These are phyloP conservation scores for Lottia scabra DNA, from an alignment of 2,888 invertebrate genomes.

Conservation along the genomic window DNA sequence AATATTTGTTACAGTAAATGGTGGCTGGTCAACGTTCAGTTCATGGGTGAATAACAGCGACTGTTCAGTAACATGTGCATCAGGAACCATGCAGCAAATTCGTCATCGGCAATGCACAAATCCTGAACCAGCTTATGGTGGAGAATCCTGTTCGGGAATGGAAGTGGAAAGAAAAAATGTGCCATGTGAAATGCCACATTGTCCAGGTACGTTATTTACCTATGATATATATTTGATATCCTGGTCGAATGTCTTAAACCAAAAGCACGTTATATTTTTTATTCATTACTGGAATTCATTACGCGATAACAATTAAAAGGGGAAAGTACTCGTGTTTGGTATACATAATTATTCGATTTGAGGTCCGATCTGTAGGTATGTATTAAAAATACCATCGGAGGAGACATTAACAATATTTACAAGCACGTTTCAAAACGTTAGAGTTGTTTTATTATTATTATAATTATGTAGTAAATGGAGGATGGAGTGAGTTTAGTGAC, in stretches of 20 bases:
- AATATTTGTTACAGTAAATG: constrained; percentile 7
- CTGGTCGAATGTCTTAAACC: too few species aligned
- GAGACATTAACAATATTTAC: too few species aligned
- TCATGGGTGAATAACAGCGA: not conserved
- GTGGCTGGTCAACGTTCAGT: not conserved
- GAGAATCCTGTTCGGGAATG: not conserved
- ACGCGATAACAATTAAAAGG: too few species aligned
- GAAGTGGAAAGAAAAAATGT: not conserved
- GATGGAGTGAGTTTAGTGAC: constrained; percentile 17
- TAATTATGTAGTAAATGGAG: constrained; percentile 24
- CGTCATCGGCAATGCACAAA: not conserved
- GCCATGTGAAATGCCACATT: not conserved
- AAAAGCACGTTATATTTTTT: too few species aligned
- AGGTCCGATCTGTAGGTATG: too few species aligned
- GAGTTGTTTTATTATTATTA: too few species aligned
- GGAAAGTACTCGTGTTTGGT: too few species aligned
- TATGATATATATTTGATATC: too few species aligned
- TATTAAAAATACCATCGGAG: too few species aligned
- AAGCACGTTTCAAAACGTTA: too few species aligned
- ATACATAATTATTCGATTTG: too few species aligned
- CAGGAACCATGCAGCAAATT: not conserved
- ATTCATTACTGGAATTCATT: too few species aligned
- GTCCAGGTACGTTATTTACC: not conserved
- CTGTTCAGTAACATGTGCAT: not conserved
- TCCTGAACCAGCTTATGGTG: not conserved